Base-by-base conservation (phyloP, 2,113 vertebrate species). In the Trachemys scripta region DNA sequence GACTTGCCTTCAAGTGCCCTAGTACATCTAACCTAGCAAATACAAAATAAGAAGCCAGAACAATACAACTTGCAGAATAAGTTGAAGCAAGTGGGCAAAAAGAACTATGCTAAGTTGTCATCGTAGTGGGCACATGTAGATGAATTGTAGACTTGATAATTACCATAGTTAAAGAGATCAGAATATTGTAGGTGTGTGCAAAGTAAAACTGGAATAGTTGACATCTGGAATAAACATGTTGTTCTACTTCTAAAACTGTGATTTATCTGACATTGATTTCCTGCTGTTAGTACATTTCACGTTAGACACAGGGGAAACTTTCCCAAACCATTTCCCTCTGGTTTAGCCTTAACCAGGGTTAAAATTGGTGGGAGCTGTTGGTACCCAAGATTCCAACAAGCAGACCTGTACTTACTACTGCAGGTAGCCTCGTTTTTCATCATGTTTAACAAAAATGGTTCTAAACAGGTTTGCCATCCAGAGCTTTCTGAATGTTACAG, bases 401-500 rank as follows among this genome's bases (percentile, higher is more conserved):
- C 27, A 56, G 75, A 49, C 6, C 53, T 89, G 80, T 1, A 51
- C 50, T 78, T 62, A 12, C 65, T 14, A 85, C 2, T 76, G 65
- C 62, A 3, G 11, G 1, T 75, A 89, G 59, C 6, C 20, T 10
- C 31, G 19, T 0, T 85, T 85, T 92, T 57, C 84, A 57, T 69
- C 5, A 79, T 17, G 82, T 78, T 85, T 80, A 12, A 13, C 65
- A 72, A 6, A 89, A 81, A 4, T 22, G 57, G 76, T 56, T 1
- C 0, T 42, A 1, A 50, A 16, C 27, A 54, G 27, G 4, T 62
- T 1, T 16, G 54, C 4, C 10, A 1, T 17, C n/a, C 50, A 38
- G n/a, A 53, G 8, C 31, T 38, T 80, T 31, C 29, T 19, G 35
- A n/a, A 0, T 2, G 3, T 72, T 62, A 0, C 0, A 24, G 62